Percentiles rank a stretch among this genome's conserved stretches.
phyloP scores from a whole-genome alignment of 2,113 vertebrate genomes.

The Cyanoderma ruficeps region DNA sequence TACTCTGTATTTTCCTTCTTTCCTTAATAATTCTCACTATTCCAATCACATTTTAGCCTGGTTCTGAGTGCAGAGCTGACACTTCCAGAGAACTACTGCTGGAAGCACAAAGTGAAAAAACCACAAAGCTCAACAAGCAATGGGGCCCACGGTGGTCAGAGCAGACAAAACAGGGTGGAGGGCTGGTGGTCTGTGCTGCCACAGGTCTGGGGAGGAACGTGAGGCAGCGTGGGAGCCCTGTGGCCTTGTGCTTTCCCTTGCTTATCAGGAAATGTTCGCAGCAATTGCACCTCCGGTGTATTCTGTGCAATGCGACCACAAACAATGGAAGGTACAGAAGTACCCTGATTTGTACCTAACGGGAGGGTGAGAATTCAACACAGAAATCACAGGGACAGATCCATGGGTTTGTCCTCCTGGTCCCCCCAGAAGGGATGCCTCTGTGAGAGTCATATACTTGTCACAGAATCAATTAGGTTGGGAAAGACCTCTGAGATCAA shows the following conservation, averaged over 20 bases:
- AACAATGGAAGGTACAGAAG: neutral
- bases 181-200: neutral
- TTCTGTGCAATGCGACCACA: rapidly evolving
- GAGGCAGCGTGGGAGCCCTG: rapidly evolving
- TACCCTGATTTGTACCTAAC: neutral
- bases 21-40: neutral
- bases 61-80: neutral
- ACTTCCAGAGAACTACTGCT: neutral
- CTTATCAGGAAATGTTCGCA: neutral
- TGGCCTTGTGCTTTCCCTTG: neutral
- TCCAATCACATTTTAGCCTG: neutral
- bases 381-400: neutral
- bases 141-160: neutral
- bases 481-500: neutral
- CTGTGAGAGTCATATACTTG: neutral
- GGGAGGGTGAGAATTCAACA: neutral
- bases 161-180: neutral
- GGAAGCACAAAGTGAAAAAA: neutral
- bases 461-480: neutral
- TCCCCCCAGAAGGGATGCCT: rapidly evolving
- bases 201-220: rapidly evolving
- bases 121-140: neutral
- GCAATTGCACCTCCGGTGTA: no score
- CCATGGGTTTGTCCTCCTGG: neutral
- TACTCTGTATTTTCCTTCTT: neutral